phyloP scores from a whole-genome alignment of 2,888 invertebrate species.

The Anarsia innoxiella region DNA sequence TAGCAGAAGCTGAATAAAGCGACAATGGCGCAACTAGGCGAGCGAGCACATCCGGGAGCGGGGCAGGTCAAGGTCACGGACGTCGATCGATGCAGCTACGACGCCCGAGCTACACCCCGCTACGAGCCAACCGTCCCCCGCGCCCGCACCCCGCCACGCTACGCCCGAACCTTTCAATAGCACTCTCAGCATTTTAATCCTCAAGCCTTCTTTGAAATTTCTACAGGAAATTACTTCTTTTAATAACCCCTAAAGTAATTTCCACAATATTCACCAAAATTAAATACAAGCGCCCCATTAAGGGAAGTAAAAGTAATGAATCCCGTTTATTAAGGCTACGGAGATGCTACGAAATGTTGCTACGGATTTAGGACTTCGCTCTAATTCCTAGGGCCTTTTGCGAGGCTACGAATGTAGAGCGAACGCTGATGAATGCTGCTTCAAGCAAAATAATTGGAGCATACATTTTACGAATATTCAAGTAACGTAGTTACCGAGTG shows the following conservation, averaged over 20 bases:
- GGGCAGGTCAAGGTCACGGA: conserved; percentile 79
- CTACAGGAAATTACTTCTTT: conserved; percentile 3
- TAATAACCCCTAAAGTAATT: conserved; percentile 5
- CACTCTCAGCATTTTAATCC: conserved; percentile 13
- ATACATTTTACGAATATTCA: no score
- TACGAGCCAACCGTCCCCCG: conserved; percentile 26
- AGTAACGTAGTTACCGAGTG: not conserved
- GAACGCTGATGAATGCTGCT: not conserved
- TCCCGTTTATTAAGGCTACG: conserved; percentile 4
- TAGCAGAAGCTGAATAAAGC: conserved; percentile 47
- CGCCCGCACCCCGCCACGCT: conserved; percentile 32
- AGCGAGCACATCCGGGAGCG: conserved; percentile 68
- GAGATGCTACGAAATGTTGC: not conserved
- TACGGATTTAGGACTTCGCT: conserved; percentile 2
- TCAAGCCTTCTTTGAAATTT: conserved; percentile 1
- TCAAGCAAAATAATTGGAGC: no score
- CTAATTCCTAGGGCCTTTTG: not conserved
- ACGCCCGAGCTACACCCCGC: conserved; percentile 45
- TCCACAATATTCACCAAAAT: not conserved
- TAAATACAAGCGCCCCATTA: not conserved
- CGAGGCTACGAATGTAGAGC: not conserved
- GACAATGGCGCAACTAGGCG: conserved; percentile 63
- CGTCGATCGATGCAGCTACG: conserved; percentile 78
- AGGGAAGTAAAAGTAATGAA: conserved; percentile 2
- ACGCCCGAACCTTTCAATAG: conserved; percentile 20